Conservation (phyloP, 2,113 vertebrate species). For the Solenodon paradoxus region DNA sequence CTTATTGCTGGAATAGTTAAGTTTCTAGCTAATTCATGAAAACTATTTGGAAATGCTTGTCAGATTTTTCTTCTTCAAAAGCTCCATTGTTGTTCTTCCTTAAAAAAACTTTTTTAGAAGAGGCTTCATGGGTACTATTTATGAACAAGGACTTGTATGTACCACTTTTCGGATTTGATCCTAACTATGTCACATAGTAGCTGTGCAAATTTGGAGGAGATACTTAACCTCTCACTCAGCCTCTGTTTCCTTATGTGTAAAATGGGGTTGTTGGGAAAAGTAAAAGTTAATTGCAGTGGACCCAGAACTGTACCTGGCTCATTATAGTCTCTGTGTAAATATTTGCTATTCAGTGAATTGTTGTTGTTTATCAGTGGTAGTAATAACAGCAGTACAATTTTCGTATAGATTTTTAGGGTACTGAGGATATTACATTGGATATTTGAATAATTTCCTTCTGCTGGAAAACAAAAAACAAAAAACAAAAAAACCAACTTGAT, state of each 20-base stretch:
- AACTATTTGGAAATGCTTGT: conserved; percentile 20
- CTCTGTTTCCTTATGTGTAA: background rate
- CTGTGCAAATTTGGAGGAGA: background rate
- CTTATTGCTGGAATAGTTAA: conserved; percentile 15
- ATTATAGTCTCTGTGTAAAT: background rate
- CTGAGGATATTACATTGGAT: background rate
- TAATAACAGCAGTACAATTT: background rate
- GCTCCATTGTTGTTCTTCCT: background rate
- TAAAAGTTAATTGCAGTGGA: background rate
- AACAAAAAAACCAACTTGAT: no score
- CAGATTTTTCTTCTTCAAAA: conserved; percentile 18
- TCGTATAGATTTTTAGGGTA: background rate
- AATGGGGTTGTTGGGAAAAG: background rate
- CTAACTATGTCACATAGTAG: background rate
- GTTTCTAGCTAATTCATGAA: conserved; percentile 24
- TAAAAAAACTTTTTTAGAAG: background rate
- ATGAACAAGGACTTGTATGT: background rate
- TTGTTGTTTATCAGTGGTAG: background rate
- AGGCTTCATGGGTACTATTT: background rate
- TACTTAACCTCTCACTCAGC: background rate
- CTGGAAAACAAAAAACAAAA: no score
- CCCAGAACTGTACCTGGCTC: background rate
- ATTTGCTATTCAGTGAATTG: background rate
- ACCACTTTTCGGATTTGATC: background rate
- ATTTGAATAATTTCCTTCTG: conserved; percentile 19